Percentiles rank a stretch among this genome's conserved stretches.
Evolutionary conservation across 2,888 invertebrate species (phyloP).

Genomic region (Tetranychus piercei): DNA sequence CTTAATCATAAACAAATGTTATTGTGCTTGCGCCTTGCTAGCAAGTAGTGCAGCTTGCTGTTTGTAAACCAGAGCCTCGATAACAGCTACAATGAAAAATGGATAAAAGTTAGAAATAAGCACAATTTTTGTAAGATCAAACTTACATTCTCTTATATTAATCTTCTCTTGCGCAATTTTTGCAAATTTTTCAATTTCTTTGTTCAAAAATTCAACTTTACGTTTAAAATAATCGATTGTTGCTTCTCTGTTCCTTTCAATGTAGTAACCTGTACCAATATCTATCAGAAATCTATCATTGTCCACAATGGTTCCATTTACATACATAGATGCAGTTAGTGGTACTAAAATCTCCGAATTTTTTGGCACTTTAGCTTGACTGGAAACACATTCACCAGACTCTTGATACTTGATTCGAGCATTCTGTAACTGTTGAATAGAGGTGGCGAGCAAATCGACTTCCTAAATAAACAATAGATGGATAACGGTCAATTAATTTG

Average conservation of each 20-base stretch:
- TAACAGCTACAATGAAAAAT: neutral
- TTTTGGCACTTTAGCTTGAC: constrained; percentile 52
- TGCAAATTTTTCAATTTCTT: constrained; percentile 87
- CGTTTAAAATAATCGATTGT: constrained; percentile 82
- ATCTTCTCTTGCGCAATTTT: constrained; percentile 60
- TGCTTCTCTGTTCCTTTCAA: constrained; percentile 63
- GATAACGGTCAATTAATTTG: neutral
- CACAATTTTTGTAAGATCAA: neutral
- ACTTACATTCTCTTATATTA: constrained; percentile 18
- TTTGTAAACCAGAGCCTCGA: neutral
- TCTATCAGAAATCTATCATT: constrained; percentile 75
- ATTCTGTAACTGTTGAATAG: constrained; percentile 60
- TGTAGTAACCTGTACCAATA: constrained; percentile 90
- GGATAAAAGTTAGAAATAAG: neutral
- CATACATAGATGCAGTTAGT: constrained; percentile 90
- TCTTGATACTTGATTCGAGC: constrained; percentile 31
- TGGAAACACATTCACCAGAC: constrained; percentile 29
- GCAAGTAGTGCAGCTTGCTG: neutral
- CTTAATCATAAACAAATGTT: too few relatives aligned
- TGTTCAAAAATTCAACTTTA: constrained; percentile 69
- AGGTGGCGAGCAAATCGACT: constrained; percentile 68
- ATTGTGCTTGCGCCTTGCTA: too few relatives aligned
- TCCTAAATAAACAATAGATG: constrained; percentile 37
- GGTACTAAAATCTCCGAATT: constrained; percentile 78
- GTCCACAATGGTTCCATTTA: constrained; percentile 68